Evolutionary conservation across 2,888 invertebrate species (phyloP), one percentile per base, ranked within the genome.

Genomic region (Papilio gigon): DNA sequence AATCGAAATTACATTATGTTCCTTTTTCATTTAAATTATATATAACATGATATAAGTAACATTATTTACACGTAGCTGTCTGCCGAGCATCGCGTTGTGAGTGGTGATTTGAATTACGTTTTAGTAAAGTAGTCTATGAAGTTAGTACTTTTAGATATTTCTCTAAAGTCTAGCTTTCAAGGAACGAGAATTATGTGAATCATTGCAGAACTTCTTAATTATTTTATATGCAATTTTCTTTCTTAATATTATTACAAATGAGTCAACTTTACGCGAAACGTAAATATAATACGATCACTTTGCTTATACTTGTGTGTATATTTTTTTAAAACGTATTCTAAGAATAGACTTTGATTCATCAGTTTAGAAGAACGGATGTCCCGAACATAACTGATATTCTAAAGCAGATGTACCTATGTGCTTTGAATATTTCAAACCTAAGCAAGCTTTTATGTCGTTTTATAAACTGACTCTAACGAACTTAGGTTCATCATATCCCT

Each of bases 261-360:
- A 63, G 47, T 63, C 61, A 63, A 50, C 22, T 50, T 44, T 20
- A 40, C 14, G 63, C 50, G 47, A 47, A 44, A 14, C 47, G 35
- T 63, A 47, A 22, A 63, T 50, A 63, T 63, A 3, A 44, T 40
- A 61, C 35, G 37, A 42, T 35, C 60, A 50, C 60, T 60, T 30
- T 44, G 25, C 37, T 56, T 14, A 64, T 63, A 35, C 56, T 56
- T 40, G 12, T 14, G 6, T 37, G 4, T 20, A 40, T 27, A 12
- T 11, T 64, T 64, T 59, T 59, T 58, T 60, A 69, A 64, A 63
- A n/a, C 70, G 68, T 72, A 76, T 79, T 79, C 80, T 73, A 63
- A 75, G 80, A 81, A 82, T 72, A 72, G 60, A 58, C 50, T 72
- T 77, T 80, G 79, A 81, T 77, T 81, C 82, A 80, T 73, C 75